These are phyloP conservation scores for Esox lucius DNA, from an alignment of 2,797 vertebrate genomes.

Conservation along the genomic window DNA sequence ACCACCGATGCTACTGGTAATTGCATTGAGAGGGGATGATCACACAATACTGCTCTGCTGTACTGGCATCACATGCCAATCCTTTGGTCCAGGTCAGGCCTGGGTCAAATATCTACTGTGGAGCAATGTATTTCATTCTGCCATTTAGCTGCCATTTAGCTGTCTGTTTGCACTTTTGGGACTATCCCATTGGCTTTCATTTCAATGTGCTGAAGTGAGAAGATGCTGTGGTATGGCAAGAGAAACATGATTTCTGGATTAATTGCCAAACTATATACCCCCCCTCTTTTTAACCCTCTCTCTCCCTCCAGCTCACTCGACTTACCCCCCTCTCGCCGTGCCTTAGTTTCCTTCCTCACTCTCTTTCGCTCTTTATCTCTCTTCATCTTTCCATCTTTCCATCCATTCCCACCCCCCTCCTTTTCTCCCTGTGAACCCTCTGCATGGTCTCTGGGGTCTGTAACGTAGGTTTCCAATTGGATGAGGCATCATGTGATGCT, in stretches of 20 bases:
- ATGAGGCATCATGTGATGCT: constrained; percentile 43
- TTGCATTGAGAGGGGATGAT: not conserved
- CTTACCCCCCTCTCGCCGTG: not conserved
- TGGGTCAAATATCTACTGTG: not conserved
- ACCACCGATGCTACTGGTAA: not conserved
- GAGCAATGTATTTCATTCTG: too few relatives aligned
- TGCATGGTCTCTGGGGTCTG: constrained; percentile 1
- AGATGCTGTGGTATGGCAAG: not conserved
- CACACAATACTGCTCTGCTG: not conserved
- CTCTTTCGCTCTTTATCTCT: not conserved
- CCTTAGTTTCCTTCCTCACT: not conserved
- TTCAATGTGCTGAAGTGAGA: not conserved
- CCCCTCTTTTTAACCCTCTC: not conserved
- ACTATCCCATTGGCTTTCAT: not conserved
- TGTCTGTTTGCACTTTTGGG: not conserved
- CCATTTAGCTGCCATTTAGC: too few relatives aligned
- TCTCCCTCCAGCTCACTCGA: not conserved
- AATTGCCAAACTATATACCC: not conserved
- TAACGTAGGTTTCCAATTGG: constrained; percentile 29
- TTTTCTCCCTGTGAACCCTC: not conserved
- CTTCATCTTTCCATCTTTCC: not conserved
- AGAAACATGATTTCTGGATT: too few relatives aligned
- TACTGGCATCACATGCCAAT: not conserved
- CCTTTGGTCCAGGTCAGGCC: not conserved
- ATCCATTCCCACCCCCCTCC: not conserved